Conservation (phyloP, 1,140 invertebrate genomes). For the Psilanteris sp. region DNA sequence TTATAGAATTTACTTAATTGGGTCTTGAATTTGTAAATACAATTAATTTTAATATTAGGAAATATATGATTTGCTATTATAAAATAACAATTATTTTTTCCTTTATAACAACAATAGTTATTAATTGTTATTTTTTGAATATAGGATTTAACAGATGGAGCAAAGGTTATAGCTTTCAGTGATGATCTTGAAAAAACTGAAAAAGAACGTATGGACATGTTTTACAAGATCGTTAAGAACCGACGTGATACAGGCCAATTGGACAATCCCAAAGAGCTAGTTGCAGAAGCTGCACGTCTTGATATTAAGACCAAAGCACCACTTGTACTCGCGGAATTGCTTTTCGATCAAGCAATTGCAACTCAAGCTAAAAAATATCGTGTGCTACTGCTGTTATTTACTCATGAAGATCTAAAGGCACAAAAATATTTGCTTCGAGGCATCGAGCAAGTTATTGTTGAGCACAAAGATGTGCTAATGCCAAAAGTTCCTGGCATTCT, state of each 20-base stretch:
- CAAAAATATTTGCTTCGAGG: constrained; percentile 97
- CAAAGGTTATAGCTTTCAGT: constrained; percentile 95
- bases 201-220: constrained; percentile 97
- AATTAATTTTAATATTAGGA: too few species aligned
- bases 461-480: constrained; percentile 90
- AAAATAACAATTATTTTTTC: too few species aligned
- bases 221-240: constrained; percentile 92
- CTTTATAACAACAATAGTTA: too few species aligned
- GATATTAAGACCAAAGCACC: constrained; percentile 97
- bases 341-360: constrained; percentile 92
- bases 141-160: constrained; percentile 94
- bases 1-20: too few species aligned
- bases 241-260: constrained; percentile 84
- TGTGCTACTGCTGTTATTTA: constrained; percentile 89
- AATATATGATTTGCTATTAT: too few species aligned
- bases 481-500: constrained; percentile 94
- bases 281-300: constrained; percentile 96
- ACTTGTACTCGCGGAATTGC: constrained; percentile 94
- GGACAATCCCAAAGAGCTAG: constrained; percentile 88
- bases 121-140: constrained; percentile 73
- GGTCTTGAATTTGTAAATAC: too few species aligned
- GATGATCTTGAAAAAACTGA: constrained; percentile 98
- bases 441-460: constrained; percentile 94
- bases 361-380: constrained; percentile 88
- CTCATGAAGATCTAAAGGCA: constrained; percentile 92